Evolutionary conservation across 30 jellyfish, hydroid and myxozoan species (phyloP), one percentile per base, ranked within the genome.

Genomic region (Sanderia malayensis): DNA sequence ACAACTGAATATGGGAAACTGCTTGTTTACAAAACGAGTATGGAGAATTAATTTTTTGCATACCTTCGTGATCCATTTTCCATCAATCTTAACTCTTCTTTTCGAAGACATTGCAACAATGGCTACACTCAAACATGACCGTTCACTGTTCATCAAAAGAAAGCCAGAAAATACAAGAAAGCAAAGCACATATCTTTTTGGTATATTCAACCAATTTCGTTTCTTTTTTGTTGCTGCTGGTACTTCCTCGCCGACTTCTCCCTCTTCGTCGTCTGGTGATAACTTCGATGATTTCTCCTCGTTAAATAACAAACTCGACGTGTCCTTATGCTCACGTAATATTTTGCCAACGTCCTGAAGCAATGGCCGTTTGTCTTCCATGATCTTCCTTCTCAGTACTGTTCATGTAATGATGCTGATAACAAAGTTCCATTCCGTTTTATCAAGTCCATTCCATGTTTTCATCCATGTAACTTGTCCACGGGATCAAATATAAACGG

Each of bases 91-190:
- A 17, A 67, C 70, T 27, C 76, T 78, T 61, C 83, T 79, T 70
- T 73, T 85, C 60, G 97, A 71, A 25, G 96, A 33, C 99, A 92
- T 92, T 0, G 99, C 96, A 1, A 92, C 99, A 22, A 92, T 92
- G 21, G 96, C 96, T 30, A 92, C 99, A 47, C 99, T 92, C 44
- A 92, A 45, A 69, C 99, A 92, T 3, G 99, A 92, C 55, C 99
- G 83, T 70, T 92, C 95, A 70, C 99, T 74, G 94, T 92, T 92
- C 99, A 92, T 92, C 15, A 83, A 44, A 65, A 92, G 41, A 73
- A 85, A 92, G 6, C 95, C 96, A 44, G 71, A 33, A 55, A 84
- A 92, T 26, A 92, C 82, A 64, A 92, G 41, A 30, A 79, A 76
- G 60, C 96, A 85, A 34, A 92, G 32, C 41, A 85, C 75, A 52